Evolutionary conservation across 2,888 invertebrate species (phyloP), one percentile per base, ranked within the genome.

Genomic region (Lasioglossum villosulum): DNA sequence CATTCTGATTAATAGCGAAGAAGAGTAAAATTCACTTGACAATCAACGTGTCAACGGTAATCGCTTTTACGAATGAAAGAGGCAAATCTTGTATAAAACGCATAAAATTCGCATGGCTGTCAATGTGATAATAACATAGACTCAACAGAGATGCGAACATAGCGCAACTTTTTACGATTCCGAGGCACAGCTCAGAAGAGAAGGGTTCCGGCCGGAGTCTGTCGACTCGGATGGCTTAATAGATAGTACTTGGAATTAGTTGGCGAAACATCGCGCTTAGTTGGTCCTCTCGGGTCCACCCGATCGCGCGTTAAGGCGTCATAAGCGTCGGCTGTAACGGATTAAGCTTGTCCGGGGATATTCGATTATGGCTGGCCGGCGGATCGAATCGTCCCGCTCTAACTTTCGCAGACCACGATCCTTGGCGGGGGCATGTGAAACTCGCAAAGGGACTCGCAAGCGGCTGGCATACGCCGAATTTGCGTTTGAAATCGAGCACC

Each of bases 391-490:
- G 92, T 90, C 90, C 84, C 74, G 78, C 84, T 78, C 77, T 93
- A 94, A 94, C 93, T 94, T 93, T 89, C 63, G 89, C 82, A 90
- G 84, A 94, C 93, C 94, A 87, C 93, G 92, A 92, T 92, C 91
- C 90, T 90, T 89, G 90, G 80, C 81, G 73, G 84, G 83, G 88
- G 87, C 87, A 73, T 56, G 72, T 63, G 90, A 90, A 92, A 92
- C 89, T 91, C 93, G 89, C 90, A 83, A 70, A 79, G 91, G 90
- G 92, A 92, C 88, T 91, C 90, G 88, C 88, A 88, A 90, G 34
- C 34, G 63, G 14, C 30, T 6, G 30, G 63, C 79, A 90, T 78
- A 88, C 86, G 89, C 19, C 72, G 90, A 94, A 94, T 94, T 94
- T 94, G 93, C 94, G 93, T 93, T 93, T 93, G 91, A 94, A 94